phyloP scores from a whole-genome alignment of 2,888 invertebrate species.

The Clepsis dumicolana region DNA sequence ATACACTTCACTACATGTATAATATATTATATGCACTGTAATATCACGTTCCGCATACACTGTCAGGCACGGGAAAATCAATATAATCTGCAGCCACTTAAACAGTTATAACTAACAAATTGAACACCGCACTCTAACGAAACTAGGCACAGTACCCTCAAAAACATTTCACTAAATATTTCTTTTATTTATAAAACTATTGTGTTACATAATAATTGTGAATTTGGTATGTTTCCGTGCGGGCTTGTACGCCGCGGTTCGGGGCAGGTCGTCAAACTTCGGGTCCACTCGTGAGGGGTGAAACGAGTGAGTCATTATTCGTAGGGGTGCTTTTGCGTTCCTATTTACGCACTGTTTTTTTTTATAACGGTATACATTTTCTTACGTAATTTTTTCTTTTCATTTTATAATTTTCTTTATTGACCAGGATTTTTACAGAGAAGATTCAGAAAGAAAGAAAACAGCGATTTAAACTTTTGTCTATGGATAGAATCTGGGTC shows the following conservation, averaged over 20 bases:
- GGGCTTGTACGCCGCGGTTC: constrained; percentile 62
- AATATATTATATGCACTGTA: constrained; percentile 51
- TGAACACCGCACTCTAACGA: constrained; percentile 15
- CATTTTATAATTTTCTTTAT: neutral
- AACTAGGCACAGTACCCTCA: neutral
- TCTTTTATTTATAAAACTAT: constrained; percentile 57
- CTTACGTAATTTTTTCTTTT: neutral
- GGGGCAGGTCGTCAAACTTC: constrained; percentile 60
- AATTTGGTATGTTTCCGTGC: constrained; percentile 72
- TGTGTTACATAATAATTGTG: constrained; percentile 77
- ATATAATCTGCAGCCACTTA: constrained; percentile 64
- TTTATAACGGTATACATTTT: neutral
- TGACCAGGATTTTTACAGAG: too few species aligned
- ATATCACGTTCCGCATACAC: constrained; percentile 77
- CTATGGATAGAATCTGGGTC: neutral
- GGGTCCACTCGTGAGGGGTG: constrained; percentile 68
- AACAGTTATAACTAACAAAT: constrained; percentile 45
- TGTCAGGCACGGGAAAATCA: constrained; percentile 76
- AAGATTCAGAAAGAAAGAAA: neutral
- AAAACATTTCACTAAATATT: constrained; percentile 40
- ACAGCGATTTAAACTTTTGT: neutral
- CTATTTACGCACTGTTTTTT: constrained; percentile 58
- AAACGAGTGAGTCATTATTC: constrained; percentile 75
- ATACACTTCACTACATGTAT: constrained; percentile 58
- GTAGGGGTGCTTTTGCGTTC: constrained; percentile 75